These are phyloP conservation scores for Calyptomena viridis DNA, from an alignment of 2,113 vertebrate genomes.

Conservation along the genomic window DNA sequence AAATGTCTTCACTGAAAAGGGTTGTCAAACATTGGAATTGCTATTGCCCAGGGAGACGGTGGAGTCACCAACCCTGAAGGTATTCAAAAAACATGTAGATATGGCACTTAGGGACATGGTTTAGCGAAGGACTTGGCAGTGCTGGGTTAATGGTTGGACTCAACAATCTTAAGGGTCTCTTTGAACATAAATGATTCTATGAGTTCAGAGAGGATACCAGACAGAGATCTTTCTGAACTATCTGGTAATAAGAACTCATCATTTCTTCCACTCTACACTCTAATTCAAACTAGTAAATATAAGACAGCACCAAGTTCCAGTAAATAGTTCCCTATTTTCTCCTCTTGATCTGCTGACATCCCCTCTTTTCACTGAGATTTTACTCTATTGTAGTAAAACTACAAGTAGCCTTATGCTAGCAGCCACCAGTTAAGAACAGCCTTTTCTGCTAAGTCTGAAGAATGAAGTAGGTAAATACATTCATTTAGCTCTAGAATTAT, in stretches of 20 bases:
- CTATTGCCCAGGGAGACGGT: not conserved
- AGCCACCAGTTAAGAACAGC: not conserved
- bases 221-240: not conserved
- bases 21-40: not conserved
- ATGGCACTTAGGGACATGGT: not conserved
- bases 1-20: not conserved
- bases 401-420: not conserved
- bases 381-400: not conserved
- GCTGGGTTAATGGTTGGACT: not conserved
- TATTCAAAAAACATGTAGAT: accelerated
- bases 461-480: not conserved
- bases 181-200: not conserved
- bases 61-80: not conserved
- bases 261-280: not conserved
- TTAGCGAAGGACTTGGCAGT: not conserved
- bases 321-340: not conserved
- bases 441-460: not conserved
- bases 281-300: not conserved
- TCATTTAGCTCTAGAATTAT: not conserved
- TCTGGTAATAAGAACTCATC: not conserved
- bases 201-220: not conserved
- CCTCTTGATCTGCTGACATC: not conserved
- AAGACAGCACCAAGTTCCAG: not conserved
- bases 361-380: not conserved
- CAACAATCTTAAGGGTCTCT: not conserved